phyloP scores from a whole-genome alignment of 2,888 invertebrate species.

The Sarcophaga caerulescens region DNA sequence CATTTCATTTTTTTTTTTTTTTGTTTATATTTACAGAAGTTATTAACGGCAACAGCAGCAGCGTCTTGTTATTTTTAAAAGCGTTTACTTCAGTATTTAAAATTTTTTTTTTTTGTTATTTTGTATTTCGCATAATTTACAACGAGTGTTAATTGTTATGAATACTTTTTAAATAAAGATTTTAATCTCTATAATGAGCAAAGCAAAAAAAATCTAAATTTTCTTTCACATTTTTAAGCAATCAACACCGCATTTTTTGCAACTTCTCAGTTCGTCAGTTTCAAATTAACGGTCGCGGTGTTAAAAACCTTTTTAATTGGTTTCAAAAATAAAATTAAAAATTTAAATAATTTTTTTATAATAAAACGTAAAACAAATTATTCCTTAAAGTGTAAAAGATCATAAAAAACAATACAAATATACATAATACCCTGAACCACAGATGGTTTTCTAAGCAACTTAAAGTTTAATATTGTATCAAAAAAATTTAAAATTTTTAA shows the following conservation, averaged over 20 bases:
- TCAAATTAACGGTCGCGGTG: conserved; percentile 36
- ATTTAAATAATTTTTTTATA: too few species aligned
- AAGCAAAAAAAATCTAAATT: conserved; percentile 2
- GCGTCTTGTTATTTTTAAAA: conserved; percentile 1
- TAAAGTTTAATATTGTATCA: too few species aligned
- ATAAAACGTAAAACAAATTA: too few species aligned
- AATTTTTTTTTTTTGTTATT: conserved; percentile 11
- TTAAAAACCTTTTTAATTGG: conserved; percentile 31
- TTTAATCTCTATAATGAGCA: not conserved
- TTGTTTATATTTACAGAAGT: conserved; percentile 45
- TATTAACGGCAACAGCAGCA: conserved; percentile 24
- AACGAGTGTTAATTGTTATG: conserved; percentile 57
- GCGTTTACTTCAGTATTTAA: not conserved
- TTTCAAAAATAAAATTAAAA: too few species aligned
- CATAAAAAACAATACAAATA: too few species aligned
- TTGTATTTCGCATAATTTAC: conserved; percentile 48
- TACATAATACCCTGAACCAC: too few species aligned
- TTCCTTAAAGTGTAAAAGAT: too few species aligned
- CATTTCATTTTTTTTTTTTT: too few species aligned
- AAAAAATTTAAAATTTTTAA: too few species aligned
- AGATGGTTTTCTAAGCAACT: too few species aligned
- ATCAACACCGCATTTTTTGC: too few species aligned
- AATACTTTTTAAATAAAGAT: conserved; percentile 32
- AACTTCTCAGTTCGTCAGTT: conserved; percentile 18
- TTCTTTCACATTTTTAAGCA: conserved; percentile 3